Percentiles rank a stretch among this genome's conserved stretches.
These are phyloP conservation scores for Clanis bilineata DNA, from an alignment of 2,888 invertebrate genomes.

Conservation along the genomic window DNA sequence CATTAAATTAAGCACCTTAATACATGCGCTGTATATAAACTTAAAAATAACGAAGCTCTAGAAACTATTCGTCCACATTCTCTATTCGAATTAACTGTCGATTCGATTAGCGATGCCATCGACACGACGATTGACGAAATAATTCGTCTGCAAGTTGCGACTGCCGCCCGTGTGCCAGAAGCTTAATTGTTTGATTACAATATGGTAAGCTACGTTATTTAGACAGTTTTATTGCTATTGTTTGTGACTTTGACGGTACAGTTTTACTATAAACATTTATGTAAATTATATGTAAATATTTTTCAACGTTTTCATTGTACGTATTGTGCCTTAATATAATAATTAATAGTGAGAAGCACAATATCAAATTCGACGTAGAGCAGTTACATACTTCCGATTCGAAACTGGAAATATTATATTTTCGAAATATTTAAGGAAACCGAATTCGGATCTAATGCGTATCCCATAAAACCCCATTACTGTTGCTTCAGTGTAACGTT, in stretches of 20 bases:
- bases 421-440: too few relatives aligned
- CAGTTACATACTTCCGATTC: too few relatives aligned
- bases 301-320: background rate
- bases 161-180: background rate
- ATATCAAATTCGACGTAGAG: background rate
- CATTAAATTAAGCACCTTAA: too few relatives aligned
- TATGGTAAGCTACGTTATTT: slow-evolving; percentile 1
- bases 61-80: background rate
- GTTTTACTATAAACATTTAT: background rate
- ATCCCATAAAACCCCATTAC: too few relatives aligned
- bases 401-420: too few relatives aligned
- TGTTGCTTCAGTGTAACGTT: too few relatives aligned
- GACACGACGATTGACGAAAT: background rate
- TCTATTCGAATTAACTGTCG: background rate
- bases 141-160: background rate
- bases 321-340: background rate
- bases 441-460: too few relatives aligned
- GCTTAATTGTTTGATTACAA: slow-evolving; percentile 12
- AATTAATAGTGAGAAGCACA: background rate
- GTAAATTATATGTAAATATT: background rate
- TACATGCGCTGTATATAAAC: too few relatives aligned
- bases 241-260: background rate
- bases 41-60: too few relatives aligned
- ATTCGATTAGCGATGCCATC: background rate
- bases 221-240: slow-evolving; percentile 4